Evolutionary conservation across 2,888 invertebrate species (phyloP), one percentile per base, ranked within the genome.

Genomic region (Melitaea athalia): DNA sequence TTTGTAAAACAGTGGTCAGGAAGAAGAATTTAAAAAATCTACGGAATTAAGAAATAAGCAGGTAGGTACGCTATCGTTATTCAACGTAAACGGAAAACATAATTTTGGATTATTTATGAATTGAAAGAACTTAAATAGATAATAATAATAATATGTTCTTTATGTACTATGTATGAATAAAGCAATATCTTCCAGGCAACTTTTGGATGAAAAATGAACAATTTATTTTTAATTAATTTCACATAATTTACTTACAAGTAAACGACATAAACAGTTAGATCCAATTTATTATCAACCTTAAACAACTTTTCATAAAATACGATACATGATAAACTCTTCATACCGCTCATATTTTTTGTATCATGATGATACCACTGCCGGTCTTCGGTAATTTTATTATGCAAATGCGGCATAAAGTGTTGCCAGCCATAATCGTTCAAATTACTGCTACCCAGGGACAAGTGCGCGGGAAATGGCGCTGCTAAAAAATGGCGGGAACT

Each of bases 331-430:
- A 78, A 75, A 68, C 78, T 57, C 42, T 57, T 57, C 57, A 15
- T 79, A 80, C 76, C 50, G 65, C 49, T 33, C 78, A 77, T 81
- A 81, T 83, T 87, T 87, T 86, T 86, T 85, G 80, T 80, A 80
- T 74, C 78, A 76, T 77, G 81, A 79, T 82, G 81, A 81, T 84
- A 77, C 78, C 78, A 73, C 76, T 75, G 80, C 75, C 76, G 79
- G 79, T 77, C 77, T 75, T 77, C 77, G 76, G 88, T 90, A 92
- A 92, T 92, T 92, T 90, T 88, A 92, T 92, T 92, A 92, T 91
- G 92, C 91, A 92, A 92, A 92, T 91, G 85, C 78, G 75, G 85
- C 81, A 83, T 91, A 89, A 92, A 89, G 91, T 92, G 92, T 91
- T 91, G 87, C 87, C 84, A 81, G 86, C 82, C 81, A 84, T 90